phyloP scores from a whole-genome alignment of 2,888 invertebrate species.

The Nipponacmea schrenckii region DNA sequence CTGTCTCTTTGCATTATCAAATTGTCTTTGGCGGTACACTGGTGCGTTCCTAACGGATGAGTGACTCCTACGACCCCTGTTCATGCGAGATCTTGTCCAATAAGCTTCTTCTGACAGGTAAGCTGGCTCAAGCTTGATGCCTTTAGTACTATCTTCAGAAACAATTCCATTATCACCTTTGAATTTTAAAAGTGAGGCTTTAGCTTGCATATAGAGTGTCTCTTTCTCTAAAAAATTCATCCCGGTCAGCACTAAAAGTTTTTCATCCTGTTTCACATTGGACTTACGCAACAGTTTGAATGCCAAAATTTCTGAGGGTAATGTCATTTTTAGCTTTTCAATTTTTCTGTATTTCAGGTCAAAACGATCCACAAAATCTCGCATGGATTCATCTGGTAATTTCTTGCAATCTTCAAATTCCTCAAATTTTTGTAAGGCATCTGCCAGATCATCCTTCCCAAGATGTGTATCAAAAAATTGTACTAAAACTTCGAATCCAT shows the following conservation, averaged over 20 bases:
- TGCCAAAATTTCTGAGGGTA: slow-evolving; percentile 10
- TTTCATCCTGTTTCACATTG: slow-evolving; percentile 1
- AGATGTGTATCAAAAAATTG: neutral
- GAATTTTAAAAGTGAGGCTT: slow-evolving; percentile 6
- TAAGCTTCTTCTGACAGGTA: slow-evolving; percentile 9
- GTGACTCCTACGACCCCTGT: neutral
- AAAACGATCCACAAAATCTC: neutral
- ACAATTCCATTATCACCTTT: neutral
- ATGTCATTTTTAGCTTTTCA: neutral
- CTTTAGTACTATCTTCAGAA: neutral
- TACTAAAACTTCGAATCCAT: neutral
- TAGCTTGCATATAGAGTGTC: neutral
- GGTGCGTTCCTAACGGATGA: too few species aligned
- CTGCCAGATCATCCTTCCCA: neutral
- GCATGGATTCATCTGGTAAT: neutral
- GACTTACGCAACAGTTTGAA: neutral
- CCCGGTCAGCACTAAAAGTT: slow-evolving; percentile 13
- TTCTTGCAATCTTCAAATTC: slow-evolving; percentile 2
- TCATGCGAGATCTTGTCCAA: neutral
- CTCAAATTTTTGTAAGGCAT: slow-evolving; percentile 2
- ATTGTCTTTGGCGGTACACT: neutral
- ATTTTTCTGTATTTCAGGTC: slow-evolving; percentile 9
- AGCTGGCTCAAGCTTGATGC: slow-evolving; percentile 10
- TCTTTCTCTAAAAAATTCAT: slow-evolving; percentile 7
- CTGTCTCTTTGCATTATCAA: neutral